These are phyloP conservation scores for Hirtodrosophila duncani DNA, from an alignment of 2,888 invertebrate species.

Conservation along the genomic window DNA sequence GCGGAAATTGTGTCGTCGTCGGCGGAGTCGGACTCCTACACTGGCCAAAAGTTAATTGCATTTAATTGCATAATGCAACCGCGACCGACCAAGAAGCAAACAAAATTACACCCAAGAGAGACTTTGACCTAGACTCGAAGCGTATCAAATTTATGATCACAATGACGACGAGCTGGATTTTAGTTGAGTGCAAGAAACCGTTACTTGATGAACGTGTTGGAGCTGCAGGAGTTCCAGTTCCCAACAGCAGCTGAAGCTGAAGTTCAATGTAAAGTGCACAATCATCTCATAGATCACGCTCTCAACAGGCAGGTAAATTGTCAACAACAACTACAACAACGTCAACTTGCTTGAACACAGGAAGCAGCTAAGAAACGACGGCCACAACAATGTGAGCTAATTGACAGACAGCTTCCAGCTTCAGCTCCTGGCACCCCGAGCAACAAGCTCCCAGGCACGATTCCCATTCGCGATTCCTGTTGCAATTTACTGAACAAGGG, in stretches of 20 bases:
- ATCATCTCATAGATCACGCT: slow-evolving; percentile 48
- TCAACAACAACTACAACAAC: slow-evolving; percentile 44
- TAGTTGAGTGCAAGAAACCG: slow-evolving; percentile 37
- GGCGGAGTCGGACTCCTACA: slow-evolving; percentile 1
- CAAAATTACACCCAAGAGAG: slow-evolving; percentile 73
- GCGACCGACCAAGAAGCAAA: slow-evolving; percentile 20
- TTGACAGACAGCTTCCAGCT: slow-evolving; percentile 64
- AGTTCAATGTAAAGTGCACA: slow-evolving; percentile 59
- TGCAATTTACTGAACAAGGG: slow-evolving; percentile 61
- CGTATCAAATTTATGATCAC: slow-evolving; percentile 55
- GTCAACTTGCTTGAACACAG: too few species aligned
- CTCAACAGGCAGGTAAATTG: slow-evolving; percentile 35
- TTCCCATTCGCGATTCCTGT: slow-evolving; percentile 22
- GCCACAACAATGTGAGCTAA: slow-evolving; percentile 53
- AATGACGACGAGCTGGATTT: slow-evolving; percentile 8
- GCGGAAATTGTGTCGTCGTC: slow-evolving; percentile 63
- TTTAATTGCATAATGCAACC: slow-evolving; percentile 68
- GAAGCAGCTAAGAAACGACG: slow-evolving; percentile 27
- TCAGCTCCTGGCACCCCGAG: not conserved
- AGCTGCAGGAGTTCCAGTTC: too few species aligned
- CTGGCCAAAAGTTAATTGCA: slow-evolving; percentile 62
- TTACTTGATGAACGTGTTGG: slow-evolving; percentile 7
- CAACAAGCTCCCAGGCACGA: slow-evolving; percentile 35
- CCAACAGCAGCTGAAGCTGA: slow-evolving; percentile 6
- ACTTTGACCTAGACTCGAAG: slow-evolving; percentile 71